Percentiles rank a stretch among this genome's conserved stretches.
phyloP scores from a whole-genome alignment of 1,140 invertebrate species.

The Bombus breviceps region DNA sequence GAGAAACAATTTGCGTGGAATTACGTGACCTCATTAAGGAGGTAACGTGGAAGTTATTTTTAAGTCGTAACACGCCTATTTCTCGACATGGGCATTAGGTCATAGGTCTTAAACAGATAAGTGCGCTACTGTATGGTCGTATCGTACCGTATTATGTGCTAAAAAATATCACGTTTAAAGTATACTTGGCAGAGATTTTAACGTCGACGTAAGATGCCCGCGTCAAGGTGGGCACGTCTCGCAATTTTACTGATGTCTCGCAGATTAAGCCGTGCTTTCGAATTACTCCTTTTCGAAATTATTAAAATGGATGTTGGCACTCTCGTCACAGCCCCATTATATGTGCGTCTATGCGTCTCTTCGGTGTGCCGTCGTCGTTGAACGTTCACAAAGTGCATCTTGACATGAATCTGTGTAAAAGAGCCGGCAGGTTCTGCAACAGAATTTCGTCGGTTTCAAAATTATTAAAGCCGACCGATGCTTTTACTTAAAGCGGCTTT shows the following conservation, averaged over 20 bases:
- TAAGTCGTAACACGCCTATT: not conserved
- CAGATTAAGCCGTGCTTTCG: not conserved
- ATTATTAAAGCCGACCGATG: slow-evolving; percentile 17
- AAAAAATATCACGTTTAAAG: not conserved
- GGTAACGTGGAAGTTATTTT: too few species aligned
- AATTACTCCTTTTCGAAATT: slow-evolving; percentile 1
- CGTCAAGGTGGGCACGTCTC: not conserved
- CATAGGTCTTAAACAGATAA: not conserved
- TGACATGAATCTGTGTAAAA: slow-evolving; percentile 27
- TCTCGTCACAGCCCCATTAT: not conserved
- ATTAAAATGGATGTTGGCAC: slow-evolving; percentile 21
- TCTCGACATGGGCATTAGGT: not conserved
- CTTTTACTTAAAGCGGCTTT: too few species aligned
- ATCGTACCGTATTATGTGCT: not conserved
- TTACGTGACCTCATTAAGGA: not conserved
- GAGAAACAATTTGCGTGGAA: not conserved
- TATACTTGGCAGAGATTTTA: too few species aligned
- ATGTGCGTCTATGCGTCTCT: not conserved
- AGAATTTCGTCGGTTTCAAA: slow-evolving; percentile 15
- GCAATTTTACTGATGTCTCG: not conserved
- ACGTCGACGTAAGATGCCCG: too few species aligned
- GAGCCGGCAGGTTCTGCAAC: not conserved
- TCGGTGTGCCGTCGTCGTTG: not conserved
- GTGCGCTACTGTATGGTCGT: not conserved
- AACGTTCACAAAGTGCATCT: slow-evolving; percentile 22